Base-by-base conservation (phyloP, 2,888 invertebrate species). In the Chrysolina oricalcia region DNA sequence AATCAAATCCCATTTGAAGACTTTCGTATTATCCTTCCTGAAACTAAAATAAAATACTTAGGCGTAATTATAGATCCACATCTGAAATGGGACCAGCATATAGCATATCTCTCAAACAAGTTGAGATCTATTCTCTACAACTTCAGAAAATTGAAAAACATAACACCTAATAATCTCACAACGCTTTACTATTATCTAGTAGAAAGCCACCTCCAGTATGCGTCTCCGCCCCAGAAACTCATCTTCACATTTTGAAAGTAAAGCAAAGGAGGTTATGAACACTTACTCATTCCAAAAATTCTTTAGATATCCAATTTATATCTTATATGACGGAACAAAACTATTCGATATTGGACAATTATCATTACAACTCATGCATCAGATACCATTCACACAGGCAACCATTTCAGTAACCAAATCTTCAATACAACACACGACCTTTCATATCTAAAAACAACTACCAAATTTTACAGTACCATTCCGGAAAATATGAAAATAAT, bases 181-280 rank as follows among this genome's bases (percentile, higher is more conserved):
- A 56, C 17, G n/a, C 17, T 56, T n/a, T 56, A 56, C 56, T 56
- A 56, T 56, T 56, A 3, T 21, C 11, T 56, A 21, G 56, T 56
- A 21, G 56, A 56, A 21, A 56, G 17, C 2, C 3, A 17, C 2
- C 9, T 6, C 4, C 6, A 2, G 9, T 56, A 3, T 56, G 56
- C 5, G 56, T 3, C 9, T 3, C 56, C 10, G 56, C 11, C 23
- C 56, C 56, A 17, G 9, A 17, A 56, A 56, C 11, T 21, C 56
- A 56, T 21, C 56, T 56, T n/a, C 1, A 56, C n/a, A 56, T n/a
- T n/a, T 56, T 56, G 56, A 11, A 56, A 56, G 17, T 56, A 56
- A 56, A 6, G 56, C 56, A 56, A 56, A 56, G 56, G 17, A n/a
- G 56, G 11, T 56, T 6, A 6, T 10, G 2, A 5, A 56, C 2